phyloP scores from a whole-genome alignment of 2,888 invertebrate species.

The Ennomos quercinarius region DNA sequence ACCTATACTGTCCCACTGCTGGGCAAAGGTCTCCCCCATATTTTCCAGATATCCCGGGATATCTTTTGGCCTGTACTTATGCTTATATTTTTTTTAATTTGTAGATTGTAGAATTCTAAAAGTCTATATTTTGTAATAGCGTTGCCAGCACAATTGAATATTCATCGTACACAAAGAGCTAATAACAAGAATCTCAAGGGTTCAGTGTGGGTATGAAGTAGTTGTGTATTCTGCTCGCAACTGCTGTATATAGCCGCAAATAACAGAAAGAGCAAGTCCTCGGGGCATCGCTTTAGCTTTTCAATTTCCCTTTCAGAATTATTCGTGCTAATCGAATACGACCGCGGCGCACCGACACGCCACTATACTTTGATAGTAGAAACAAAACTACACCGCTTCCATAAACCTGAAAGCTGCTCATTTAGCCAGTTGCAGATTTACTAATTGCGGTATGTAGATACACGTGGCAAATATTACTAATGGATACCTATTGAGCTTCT shows the following conservation, averaged over 20 bases:
- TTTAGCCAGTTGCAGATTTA: no score
- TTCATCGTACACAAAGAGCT: constrained; percentile 17
- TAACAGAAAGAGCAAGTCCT: constrained; percentile 85
- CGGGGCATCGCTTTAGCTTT: constrained; percentile 83
- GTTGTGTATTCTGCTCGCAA: constrained; percentile 74
- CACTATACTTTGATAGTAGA: constrained; percentile 13
- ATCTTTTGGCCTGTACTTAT: no score
- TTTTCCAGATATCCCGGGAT: no score
- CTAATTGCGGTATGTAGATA: no score
- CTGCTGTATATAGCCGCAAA: constrained; percentile 74
- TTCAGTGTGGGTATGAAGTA: constrained; percentile 48
- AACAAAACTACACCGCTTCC: constrained; percentile 6
- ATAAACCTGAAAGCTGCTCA: background rate
- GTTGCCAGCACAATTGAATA: constrained; percentile 6
- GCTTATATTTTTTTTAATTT: no score
- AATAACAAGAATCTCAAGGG: constrained; percentile 32
- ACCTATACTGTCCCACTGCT: no score
- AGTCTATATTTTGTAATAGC: no score
- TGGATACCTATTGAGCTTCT: no score
- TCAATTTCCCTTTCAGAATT: constrained; percentile 86
- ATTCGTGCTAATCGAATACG: constrained; percentile 84
- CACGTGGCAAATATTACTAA: background rate
- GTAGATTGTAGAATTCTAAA: no score
- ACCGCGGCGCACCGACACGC: constrained; percentile 47
- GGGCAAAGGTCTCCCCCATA: no score